Evolutionary conservation across 2,113 vertebrate species (phyloP).

Genomic region (Glaucomys volans): DNA sequence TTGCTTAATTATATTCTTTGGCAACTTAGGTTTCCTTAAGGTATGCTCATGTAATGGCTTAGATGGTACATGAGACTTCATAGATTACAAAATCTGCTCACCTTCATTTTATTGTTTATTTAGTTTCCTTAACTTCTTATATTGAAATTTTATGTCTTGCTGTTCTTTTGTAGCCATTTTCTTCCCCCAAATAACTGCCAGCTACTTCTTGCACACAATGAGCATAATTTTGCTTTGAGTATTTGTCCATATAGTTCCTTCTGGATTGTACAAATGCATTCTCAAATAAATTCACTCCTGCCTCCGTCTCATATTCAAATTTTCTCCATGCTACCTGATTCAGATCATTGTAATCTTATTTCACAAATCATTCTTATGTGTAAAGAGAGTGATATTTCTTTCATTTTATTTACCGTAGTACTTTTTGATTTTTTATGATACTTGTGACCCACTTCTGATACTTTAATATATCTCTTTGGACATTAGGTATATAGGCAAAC

Average conservation of each 20-base stretch:
- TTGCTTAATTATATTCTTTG: not conserved
- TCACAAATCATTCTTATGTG: not conserved
- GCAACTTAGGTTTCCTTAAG: not conserved
- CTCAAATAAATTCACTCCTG: not conserved
- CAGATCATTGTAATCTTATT: not conserved
- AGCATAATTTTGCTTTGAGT: not conserved
- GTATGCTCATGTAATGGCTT: not conserved
- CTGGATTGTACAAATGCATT: not conserved
- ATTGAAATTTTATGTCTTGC: not conserved
- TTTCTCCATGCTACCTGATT: not conserved
- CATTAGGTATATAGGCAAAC: not conserved
- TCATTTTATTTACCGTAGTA: not conserved
- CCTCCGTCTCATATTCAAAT: not conserved
- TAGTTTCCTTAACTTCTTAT: not conserved
- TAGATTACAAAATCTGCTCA: not conserved
- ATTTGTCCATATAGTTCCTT: not conserved
- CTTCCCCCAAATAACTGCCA: not conserved
- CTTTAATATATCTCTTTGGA: not conserved
- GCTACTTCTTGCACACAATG: not conserved
- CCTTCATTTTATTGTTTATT: not conserved
- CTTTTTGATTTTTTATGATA: not conserved
- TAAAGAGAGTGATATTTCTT: not conserved
- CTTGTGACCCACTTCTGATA: not conserved
- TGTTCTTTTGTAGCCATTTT: not conserved
- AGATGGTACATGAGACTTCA: not conserved